Evolutionary conservation across 2,797 vertebrate genomes (phyloP), one percentile per base, ranked within the genome.

Genomic region (Eremophila alpestris): DNA sequence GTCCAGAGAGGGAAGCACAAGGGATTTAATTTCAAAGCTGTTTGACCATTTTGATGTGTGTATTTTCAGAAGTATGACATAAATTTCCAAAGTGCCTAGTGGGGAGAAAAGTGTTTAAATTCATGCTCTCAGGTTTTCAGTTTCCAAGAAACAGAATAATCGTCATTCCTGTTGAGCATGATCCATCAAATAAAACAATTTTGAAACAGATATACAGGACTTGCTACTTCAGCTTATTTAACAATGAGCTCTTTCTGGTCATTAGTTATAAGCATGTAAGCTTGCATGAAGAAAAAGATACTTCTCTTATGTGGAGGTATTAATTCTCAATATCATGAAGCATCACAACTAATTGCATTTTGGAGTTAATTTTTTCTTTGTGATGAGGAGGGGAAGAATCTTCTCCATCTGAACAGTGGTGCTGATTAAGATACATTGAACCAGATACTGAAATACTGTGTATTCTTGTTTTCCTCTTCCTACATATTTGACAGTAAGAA

Each of bases 41-140:
- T 91, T 90, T 95, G 90, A 83, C 75, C 83, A 30, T 91, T 92
- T 87, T 87, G 58, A 80, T 91, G 40, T 87, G 62, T 64, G 6
- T 94, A 83, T 90, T 95, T 95, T 87, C 83, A 51, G 71, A 85
- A 89, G 71, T 74, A 38, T 74, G 49, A 83, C 64, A 95, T 54
- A 77, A 81, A 22, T 96, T 93, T 91, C 71, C 54, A 30, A 64
- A 90, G 71, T 4, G 2, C 55, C 68, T 93, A 70, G 84, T 82
- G 64, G 49, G 18, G 13, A 80, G 22, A 83, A 89, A 87, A 74
- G 52, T 68, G 54, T 89, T 94, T 91, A 68, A 94, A 68, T 84
- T 85, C 27, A 26, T 77, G 40, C 51, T 77, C 15, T 74, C 8
- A 29, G 30, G 29, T 55, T 87, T 88, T 48, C 43, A 16, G 27